Evolutionary conservation across 2,888 invertebrate species (phyloP).

Genomic region (Luperina nickerlii): DNA sequence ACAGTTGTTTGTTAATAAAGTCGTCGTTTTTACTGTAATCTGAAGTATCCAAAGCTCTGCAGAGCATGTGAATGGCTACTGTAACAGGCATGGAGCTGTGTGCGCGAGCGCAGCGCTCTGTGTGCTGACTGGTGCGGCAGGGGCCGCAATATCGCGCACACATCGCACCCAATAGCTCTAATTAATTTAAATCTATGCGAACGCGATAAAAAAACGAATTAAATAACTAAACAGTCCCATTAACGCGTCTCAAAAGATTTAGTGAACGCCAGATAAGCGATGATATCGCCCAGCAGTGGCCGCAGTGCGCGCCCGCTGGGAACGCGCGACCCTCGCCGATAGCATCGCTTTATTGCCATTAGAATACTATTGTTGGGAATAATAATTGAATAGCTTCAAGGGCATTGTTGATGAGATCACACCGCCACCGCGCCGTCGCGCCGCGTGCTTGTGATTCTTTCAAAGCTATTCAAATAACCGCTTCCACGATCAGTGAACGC

Average conservation of each 20-base stretch:
- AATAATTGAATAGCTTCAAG: conserved; percentile 51
- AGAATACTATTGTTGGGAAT: conserved; percentile 57
- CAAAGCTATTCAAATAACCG: conserved; percentile 34
- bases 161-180: conserved; percentile 29
- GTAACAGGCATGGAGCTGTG: background rate
- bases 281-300: conserved; percentile 53
- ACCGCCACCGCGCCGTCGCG: background rate
- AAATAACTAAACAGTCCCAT: conserved; percentile 51
- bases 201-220: conserved; percentile 42
- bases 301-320: conserved; percentile 46
- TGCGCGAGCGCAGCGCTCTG: background rate
- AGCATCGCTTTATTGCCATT: conserved; percentile 54
- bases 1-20: background rate
- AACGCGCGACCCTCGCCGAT: conserved; percentile 40
- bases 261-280: conserved; percentile 50
- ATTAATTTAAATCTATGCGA: conserved; percentile 60
- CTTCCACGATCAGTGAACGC: conserved; percentile 21
- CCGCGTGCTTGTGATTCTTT: conserved; percentile 14
- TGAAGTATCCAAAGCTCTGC: background rate
- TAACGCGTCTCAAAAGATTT: conserved; percentile 53
- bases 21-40: background rate
- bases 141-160: conserved; percentile 5
- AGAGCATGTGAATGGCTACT: background rate
- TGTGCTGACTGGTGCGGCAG: background rate
- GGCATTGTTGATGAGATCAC: conserved; percentile 38